Base-by-base conservation (phyloP, 2,797 vertebrate genomes). In the Platalea minor region DNA sequence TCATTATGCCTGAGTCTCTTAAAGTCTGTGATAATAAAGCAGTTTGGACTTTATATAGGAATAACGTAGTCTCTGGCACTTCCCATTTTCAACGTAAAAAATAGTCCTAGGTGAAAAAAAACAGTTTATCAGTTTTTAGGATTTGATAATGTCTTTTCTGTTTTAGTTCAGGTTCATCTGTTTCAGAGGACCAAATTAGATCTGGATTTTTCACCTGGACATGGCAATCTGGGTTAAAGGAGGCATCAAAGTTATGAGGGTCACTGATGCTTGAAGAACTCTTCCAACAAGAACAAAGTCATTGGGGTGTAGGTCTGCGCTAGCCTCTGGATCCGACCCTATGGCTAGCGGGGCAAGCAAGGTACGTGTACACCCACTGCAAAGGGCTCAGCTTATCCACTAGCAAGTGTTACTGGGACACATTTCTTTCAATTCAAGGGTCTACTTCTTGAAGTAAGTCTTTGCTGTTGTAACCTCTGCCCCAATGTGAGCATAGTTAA, bases 351-450 rank as follows among this genome's bases (percentile, higher is more conserved):
- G 41, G 54, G 33, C 35, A 43, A 69, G 13, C 17, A 3, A 67
- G 31, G 28, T 29, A n/a, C 0, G 1, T 11, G 35, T 17, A 3
- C 6, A 0, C 23, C 7, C 59, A 7, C 45, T 5, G 25, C 56
- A 33, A 39, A 15, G 35, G 33, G 15, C 59, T 45, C 5, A 1
- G 26, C 20, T 54, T 24, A 17, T 19, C 60, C 7, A 1, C 21
- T 23, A 11, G 20, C 18, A 39, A 5, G 19, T 18, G 26, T 29
- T 31, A 35, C 41, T 31, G 33, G 72, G 60, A 56, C 13, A 7
- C 3, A 0, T 31, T 72, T 51, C 11, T 53, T 65, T 18, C 5
- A 11, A 1, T 35, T 57, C 35, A 39, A 3, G 0, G 0, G 1
- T 72, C 28, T 35, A 0, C 17, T 51, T 31, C 19, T 33, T 8